Percentiles rank a stretch among this genome's conserved stretches.
These are phyloP conservation scores for Lycocerus yunnanus DNA, from an alignment of 2,888 invertebrate genomes.

Conservation along the genomic window DNA sequence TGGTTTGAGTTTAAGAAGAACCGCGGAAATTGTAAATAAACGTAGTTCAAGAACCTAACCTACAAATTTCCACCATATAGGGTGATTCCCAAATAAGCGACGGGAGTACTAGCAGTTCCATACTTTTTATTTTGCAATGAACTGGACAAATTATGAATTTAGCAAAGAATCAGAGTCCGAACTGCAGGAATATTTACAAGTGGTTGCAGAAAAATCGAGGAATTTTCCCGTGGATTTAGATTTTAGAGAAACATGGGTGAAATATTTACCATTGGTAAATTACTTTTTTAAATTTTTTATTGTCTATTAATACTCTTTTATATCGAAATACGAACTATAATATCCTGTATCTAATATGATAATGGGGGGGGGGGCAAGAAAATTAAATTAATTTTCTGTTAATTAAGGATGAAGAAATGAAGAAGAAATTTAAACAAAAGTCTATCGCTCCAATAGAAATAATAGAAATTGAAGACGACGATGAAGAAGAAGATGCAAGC, in stretches of 20 bases:
- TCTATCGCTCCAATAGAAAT: background rate
- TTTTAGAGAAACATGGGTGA: constrained; percentile 6
- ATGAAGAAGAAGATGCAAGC: background rate
- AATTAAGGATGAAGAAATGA: constrained; percentile 14
- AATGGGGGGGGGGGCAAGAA: too few species aligned
- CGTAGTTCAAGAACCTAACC: background rate
- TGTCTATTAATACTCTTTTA: too few species aligned
- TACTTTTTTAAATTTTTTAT: background rate
- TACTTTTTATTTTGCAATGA: constrained; percentile 11
- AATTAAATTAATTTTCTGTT: too few species aligned
- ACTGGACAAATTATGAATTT: constrained; percentile 24
- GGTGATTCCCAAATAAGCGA: background rate
- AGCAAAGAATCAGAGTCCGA: constrained; percentile 26
- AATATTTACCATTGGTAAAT: constrained; percentile 16
- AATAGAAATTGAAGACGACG: constrained; percentile 16
- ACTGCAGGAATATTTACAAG: constrained; percentile 23
- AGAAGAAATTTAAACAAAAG: background rate
- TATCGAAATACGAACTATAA: too few species aligned
- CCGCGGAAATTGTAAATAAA: background rate
- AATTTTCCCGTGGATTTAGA: background rate
- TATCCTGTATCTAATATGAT: too few species aligned
- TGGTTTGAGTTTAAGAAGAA: background rate
- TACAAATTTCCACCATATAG: background rate
- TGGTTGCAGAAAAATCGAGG: constrained; percentile 5
- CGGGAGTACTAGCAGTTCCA: background rate